These are phyloP conservation scores for Synanthedon andrenaeformis DNA, from an alignment of 2,888 invertebrate species.

Conservation along the genomic window DNA sequence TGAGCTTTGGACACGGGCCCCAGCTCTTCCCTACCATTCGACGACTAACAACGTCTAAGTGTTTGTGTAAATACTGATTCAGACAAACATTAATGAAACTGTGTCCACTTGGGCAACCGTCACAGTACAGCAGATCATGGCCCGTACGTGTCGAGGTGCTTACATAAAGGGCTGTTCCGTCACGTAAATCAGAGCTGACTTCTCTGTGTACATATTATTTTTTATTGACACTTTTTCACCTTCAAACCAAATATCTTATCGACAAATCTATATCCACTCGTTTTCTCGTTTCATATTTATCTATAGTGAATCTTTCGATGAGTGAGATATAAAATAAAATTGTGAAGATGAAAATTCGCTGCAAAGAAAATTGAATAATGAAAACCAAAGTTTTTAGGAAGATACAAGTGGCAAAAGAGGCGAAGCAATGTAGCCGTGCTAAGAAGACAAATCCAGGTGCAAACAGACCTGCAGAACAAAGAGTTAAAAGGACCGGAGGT, in stretches of 20 bases:
- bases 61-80: conserved; percentile 36
- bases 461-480: conserved; percentile 15
- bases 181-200: conserved; percentile 43
- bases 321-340: conserved; percentile 9
- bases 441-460: conserved; percentile 9
- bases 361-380: conserved; percentile 29
- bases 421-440: conserved; percentile 15
- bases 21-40: too few species aligned
- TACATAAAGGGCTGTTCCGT: conserved; percentile 45
- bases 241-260: conserved; percentile 58
- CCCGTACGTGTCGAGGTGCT: conserved; percentile 42
- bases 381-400: conserved; percentile 42
- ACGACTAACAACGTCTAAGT: too few species aligned
- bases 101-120: neutral
- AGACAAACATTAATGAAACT: conserved; percentile 2
- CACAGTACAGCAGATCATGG: conserved; percentile 35
- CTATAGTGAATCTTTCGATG: conserved; percentile 14
- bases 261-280: conserved; percentile 17
- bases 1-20: too few species aligned
- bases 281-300: conserved; percentile 24
- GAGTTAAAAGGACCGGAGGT: conserved; percentile 49
- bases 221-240: conserved; percentile 52
- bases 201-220: conserved; percentile 23
- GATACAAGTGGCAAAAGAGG: conserved; percentile 26
- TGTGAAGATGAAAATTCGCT: neutral